Evolutionary conservation across 2,113 vertebrate species (phyloP), one percentile per base, ranked within the genome.

Genomic region (Columba livia): DNA sequence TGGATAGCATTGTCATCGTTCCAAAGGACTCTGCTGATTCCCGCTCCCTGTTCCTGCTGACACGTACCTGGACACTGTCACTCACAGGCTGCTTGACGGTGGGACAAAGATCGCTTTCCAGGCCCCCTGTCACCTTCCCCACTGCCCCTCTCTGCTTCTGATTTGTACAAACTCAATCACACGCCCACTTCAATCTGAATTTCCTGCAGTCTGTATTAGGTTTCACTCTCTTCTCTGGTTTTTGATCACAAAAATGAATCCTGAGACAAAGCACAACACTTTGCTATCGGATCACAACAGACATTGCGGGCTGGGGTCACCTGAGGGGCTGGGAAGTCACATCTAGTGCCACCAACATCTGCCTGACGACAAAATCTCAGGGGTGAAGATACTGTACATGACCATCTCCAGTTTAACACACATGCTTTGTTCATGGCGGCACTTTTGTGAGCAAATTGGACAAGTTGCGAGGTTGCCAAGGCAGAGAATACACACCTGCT

Each of bases 221-320:
- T 42, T 47, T 60, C 50, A 19, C 50, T 20, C 71, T 47, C 18
- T 38, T 9, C 69, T 75, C 57, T 2, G 31, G 14, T 19, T 62
- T 85, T 9, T 54, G 31, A 21, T 26, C 36, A 28, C 29, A 50
- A 40, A 28, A 71, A 31, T 2, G 60, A 84, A 57, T 28, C 16
- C 67, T 17, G 65, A 71, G 85, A 4, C 25, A 29, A 80, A 83
- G 13, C 2, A 1, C 79, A 75, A 71, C 36, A 3, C 48, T 85
- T 36, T 15, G 75, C n/a, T 36, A 0, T 14, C 2, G 18, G 61
- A 19, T 28, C 54, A 0, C 19, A 19, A 54, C 4, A 5, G 54
- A 16, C 0, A 0, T 0, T 13, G 5, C 0, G 10, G 69, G 70
- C 25, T 5, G 36, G 25, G n/a, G 11, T 44, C 28, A 34, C 29